These are phyloP conservation scores for Ivindomyrus marchei DNA, from an alignment of 2,113 vertebrate genomes.

Conservation along the genomic window DNA sequence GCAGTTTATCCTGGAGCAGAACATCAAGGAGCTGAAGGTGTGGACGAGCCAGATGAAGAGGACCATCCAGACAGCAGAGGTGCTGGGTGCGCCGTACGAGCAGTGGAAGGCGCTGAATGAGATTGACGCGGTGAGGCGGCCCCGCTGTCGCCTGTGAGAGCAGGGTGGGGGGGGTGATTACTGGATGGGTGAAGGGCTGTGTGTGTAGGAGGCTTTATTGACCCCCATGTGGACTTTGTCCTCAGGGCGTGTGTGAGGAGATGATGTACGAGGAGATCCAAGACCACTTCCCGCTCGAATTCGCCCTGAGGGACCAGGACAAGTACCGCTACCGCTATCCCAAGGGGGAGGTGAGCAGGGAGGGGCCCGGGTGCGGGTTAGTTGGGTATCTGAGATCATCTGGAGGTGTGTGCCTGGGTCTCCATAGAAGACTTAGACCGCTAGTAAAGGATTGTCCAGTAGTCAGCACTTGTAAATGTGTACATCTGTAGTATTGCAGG, in stretches of 20 bases:
- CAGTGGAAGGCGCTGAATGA: conserved; percentile 99
- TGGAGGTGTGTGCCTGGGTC: neutral
- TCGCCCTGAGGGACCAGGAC: conserved; percentile 94
- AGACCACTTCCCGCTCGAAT: conserved; percentile 81
- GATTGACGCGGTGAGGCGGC: conserved; percentile 80
- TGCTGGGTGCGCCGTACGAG: conserved; percentile 85
- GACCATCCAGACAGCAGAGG: conserved; percentile 96
- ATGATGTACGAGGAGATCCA: conserved; percentile 98
- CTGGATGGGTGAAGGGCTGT: neutral
- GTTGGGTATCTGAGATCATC: neutral
- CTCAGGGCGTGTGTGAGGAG: conserved; percentile 92
- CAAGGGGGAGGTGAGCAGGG: conserved; percentile 82
- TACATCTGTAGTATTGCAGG: neutral
- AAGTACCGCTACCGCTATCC: conserved; percentile 97
- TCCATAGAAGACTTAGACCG: neutral
- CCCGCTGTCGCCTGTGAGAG: neutral
- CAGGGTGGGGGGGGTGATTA: neutral
- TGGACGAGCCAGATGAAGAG: conserved; percentile 99
- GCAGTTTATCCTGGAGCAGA: conserved; percentile 81
- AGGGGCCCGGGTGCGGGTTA: too few species aligned
- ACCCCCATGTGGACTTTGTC: conserved; percentile 2
- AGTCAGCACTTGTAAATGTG: neutral
- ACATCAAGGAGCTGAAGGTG: conserved; percentile 90
- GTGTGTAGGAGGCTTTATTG: neutral
- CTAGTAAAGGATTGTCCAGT: neutral